Conservation (phyloP, 2,113 vertebrate genomes). For the Planiliza haematocheilus region DNA sequence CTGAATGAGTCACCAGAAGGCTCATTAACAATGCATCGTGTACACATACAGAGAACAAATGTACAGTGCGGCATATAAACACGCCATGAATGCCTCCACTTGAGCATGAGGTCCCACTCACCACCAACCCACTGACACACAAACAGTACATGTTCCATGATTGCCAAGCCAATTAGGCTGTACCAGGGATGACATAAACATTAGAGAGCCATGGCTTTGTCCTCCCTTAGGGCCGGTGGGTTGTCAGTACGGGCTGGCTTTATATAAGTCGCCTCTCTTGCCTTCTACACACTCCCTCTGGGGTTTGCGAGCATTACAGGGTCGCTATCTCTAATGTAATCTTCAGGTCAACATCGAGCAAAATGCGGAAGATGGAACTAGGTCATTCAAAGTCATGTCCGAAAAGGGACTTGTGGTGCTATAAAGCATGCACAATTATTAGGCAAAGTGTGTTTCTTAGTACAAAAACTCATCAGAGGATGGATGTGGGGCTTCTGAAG, state of each 20-base stretch:
- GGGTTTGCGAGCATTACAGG: constrained; percentile 52
- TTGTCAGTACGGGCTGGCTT: constrained; percentile 35
- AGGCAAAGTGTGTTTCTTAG: no score
- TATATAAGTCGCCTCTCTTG: constrained; percentile 53
- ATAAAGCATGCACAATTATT: background rate
- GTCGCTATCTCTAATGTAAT: constrained; percentile 63
- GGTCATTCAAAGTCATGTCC: constrained; percentile 62
- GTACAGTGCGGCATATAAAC: constrained; percentile 47
- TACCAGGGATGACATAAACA: constrained; percentile 53
- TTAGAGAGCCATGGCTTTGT: constrained; percentile 35
- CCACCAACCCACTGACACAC: constrained; percentile 15
- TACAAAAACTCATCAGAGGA: no score
- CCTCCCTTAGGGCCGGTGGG: constrained; percentile 43
- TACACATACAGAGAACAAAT: constrained; percentile 55
- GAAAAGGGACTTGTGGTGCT: constrained; percentile 20
- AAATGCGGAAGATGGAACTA: constrained; percentile 17
- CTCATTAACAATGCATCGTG: constrained; percentile 63
- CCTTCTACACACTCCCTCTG: constrained; percentile 64
- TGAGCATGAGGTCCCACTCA: constrained; percentile 8
- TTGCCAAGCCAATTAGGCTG: constrained; percentile 58
- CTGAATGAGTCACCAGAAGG: constrained; percentile 45
- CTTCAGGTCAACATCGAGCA: constrained; percentile 32
- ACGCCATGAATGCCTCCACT: constrained; percentile 16
- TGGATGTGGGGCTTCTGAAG: no score
- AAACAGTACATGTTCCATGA: constrained; percentile 37